Evolutionary conservation across 2,797 vertebrate species (phyloP).

Genomic region (Enteromius paludinosus): DNA sequence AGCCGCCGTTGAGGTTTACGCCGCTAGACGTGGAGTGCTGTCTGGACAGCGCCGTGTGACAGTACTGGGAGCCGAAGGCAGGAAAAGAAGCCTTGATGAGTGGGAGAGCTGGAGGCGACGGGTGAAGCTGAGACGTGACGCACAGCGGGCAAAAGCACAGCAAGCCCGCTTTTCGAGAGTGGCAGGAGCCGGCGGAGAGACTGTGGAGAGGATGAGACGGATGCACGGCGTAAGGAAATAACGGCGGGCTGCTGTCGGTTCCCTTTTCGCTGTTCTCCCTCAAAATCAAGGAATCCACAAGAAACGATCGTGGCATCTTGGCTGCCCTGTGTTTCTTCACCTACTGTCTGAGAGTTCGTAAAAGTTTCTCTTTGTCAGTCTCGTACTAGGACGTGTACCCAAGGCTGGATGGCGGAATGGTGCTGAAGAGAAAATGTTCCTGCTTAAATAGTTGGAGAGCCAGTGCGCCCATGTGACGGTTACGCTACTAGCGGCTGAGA

Average conservation of each 20-base stretch:
- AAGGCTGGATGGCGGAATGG: slow-evolving; percentile 92
- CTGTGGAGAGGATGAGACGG: slow-evolving; percentile 89
- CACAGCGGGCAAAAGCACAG: slow-evolving; percentile 97
- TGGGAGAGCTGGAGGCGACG: slow-evolving; percentile 87
- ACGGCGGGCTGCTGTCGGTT: slow-evolving; percentile 83
- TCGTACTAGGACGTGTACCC: slow-evolving; percentile 65
- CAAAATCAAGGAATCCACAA: slow-evolving; percentile 97
- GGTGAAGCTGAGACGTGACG: slow-evolving; percentile 92
- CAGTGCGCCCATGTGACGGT: slow-evolving; percentile 91
- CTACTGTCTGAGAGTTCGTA: slow-evolving; percentile 19
- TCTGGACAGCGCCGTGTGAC: slow-evolving; percentile 88
- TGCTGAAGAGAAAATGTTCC: slow-evolving; percentile 87
- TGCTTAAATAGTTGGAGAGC: slow-evolving; percentile 89
- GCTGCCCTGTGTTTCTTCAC: slow-evolving; percentile 61
- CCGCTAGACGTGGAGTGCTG: slow-evolving; percentile 86
- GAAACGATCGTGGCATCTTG: slow-evolving; percentile 94
- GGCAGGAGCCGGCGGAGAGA: slow-evolving; percentile 87
- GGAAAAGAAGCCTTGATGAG: slow-evolving; percentile 95
- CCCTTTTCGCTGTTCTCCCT: slow-evolving; percentile 89
- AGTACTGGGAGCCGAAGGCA: slow-evolving; percentile 91
- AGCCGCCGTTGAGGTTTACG: slow-evolving; percentile 84
- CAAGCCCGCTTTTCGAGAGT: slow-evolving; percentile 93
- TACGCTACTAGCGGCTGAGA: slow-evolving; percentile 86
- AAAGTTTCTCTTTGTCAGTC: slow-evolving; percentile 56
- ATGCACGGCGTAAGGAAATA: slow-evolving; percentile 94